Evolutionary conservation across 2,113 vertebrate genomes (phyloP), one percentile per base, ranked within the genome.

Genomic region (Origma solitaria): DNA sequence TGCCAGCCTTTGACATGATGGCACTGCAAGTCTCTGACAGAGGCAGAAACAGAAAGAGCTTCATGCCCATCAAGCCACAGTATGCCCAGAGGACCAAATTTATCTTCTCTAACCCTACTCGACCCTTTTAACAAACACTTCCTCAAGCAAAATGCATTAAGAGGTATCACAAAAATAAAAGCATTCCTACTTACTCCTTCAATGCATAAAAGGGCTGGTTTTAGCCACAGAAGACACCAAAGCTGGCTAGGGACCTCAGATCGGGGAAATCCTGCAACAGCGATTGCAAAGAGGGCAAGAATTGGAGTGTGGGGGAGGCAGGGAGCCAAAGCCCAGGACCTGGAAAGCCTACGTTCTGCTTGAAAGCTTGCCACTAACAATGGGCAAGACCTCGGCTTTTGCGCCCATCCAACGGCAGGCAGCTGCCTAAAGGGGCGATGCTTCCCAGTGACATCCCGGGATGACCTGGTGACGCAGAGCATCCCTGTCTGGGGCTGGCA

Each of bases 141-240:
- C 90, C 86, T 91, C 69, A 49, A 93, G 96, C 53, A 79, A 88
- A 96, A 95, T 33, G 54, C 90, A 93, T 90, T 90, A 94, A 71
- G 72, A 81, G 42, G 61, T 78, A 92, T 47, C 45, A 90, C 49
- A 92, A 90, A 88, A 95, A 49, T 62, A 57, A 78, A 93, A 90
- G 37, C 35, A 56, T 77, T 79, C 42, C 66, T 47, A 15, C 15
- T 61, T 37, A 73, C 15, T 66, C 44, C 35, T 38, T 77, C 71
- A 68, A 30, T 54, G 49, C n/a, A 90, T 27, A 23, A 23, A 93
- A 64, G 33, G 33, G 19, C 25, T 61, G 35, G 5, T 17, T 91
- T 93, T 7, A 2, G 76, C 17, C 54, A 64, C 38, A 53, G 47
- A 80, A 92, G 57, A 66, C 10, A 71, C 13, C 27, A 85, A 53